Conservation (phyloP, 2,888 invertebrate species). For the Lasioglossum pauxillum region DNA sequence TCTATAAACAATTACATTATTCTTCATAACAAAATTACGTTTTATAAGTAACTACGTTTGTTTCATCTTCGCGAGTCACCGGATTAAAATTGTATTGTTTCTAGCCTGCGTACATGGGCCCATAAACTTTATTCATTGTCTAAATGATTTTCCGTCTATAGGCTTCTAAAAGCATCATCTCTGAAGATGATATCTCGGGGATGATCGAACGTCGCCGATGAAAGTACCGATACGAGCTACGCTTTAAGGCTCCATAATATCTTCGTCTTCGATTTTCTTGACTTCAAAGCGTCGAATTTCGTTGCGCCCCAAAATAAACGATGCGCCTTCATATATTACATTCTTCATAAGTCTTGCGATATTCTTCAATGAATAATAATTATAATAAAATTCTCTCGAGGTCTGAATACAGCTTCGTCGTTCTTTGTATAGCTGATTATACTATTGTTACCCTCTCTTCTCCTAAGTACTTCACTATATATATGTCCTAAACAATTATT, state of each 20-base stretch:
- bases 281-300: neutral
- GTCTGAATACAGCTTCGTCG: neutral
- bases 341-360: neutral
- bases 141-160: neutral
- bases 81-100: neutral
- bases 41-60: neutral
- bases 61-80: neutral
- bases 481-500: neutral
- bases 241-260: neutral
- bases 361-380: neutral
- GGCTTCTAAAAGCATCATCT: neutral
- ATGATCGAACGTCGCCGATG: conserved; percentile 19
- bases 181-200: conserved; percentile 4
- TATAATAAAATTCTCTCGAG: neutral
- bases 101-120: neutral
- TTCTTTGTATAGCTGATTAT: neutral
- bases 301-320: neutral
- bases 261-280: neutral
- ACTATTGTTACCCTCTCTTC: neutral
- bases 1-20: neutral
- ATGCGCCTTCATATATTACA: neutral
- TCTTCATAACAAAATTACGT: neutral
- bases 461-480: neutral
- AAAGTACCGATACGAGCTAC: conserved; percentile 4
- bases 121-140: neutral